Evolutionary conservation across 2,797 vertebrate species (phyloP).

Genomic region (Poecilia gillii): DNA sequence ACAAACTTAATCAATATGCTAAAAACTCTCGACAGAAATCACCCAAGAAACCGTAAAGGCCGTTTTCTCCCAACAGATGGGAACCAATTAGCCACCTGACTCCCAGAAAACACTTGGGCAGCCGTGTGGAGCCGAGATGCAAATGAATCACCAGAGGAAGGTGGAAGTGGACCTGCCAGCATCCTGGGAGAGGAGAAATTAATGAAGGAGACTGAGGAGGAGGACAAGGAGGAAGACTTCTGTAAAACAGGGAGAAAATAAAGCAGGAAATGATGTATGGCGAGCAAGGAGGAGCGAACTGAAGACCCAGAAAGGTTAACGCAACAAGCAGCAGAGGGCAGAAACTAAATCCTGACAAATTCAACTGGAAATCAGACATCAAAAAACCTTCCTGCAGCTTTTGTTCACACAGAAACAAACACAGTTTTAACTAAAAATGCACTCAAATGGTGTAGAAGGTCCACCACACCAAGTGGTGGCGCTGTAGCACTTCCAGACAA

Average conservation of each 20-base stretch:
- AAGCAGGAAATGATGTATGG: slow-evolving; percentile 56
- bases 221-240: slow-evolving; percentile 25
- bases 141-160: slow-evolving; percentile 68
- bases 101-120: slow-evolving; percentile 73
- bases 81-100: slow-evolving; percentile 78
- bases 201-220: slow-evolving; percentile 54
- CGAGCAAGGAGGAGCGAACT: neutral
- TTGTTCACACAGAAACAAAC: too few species aligned
- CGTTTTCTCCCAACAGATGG: slow-evolving; percentile 74
- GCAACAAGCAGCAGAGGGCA: neutral
- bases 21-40: slow-evolving; percentile 64
- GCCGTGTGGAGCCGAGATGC: slow-evolving; percentile 67
- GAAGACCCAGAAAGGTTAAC: slow-evolving; percentile 23
- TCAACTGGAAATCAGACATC: neutral
- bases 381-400: neutral
- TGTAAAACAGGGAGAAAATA: slow-evolving; percentile 41
- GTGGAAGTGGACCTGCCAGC: slow-evolving; percentile 49
- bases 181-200: slow-evolving; percentile 61
- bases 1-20: slow-evolving; percentile 45
- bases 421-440: too few species aligned
- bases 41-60: slow-evolving; percentile 52
- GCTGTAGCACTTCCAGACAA: too few species aligned
- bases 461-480: too few species aligned
- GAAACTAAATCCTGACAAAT: slow-evolving; percentile 16
- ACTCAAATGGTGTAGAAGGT: too few species aligned